phyloP scores from a whole-genome alignment of 2,888 invertebrate species.

The Eubasilissa splendida region DNA sequence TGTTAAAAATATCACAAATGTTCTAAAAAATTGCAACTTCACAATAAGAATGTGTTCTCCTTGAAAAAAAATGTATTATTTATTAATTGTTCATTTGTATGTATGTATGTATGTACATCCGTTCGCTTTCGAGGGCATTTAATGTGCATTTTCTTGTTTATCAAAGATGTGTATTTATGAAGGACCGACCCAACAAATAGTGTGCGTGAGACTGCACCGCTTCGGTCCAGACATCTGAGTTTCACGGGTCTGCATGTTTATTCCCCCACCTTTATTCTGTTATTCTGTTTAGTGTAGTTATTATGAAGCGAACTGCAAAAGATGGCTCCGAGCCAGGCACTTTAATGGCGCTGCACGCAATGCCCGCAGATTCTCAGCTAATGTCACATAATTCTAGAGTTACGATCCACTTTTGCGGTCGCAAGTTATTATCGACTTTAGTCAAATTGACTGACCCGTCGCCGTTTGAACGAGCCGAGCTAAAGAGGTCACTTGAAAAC shows the following conservation, averaged over 20 bases:
- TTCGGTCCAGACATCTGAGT: not conserved
- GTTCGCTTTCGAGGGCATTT: no score
- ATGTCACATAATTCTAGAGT: constrained; percentile 29
- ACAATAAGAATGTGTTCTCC: no score
- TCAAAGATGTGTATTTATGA: constrained; percentile 12
- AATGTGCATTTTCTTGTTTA: no score
- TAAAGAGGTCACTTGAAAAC: constrained; percentile 6
- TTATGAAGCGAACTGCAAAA: not conserved
- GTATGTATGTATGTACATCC: no score
- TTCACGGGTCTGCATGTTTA: constrained; percentile 3
- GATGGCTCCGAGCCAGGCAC: constrained; percentile 16
- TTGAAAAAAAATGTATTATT: no score
- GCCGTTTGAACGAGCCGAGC: constrained; percentile 18
- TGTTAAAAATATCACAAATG: no score
- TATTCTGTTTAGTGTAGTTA: not conserved
- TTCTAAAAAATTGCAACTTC: no score
- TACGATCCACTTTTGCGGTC: constrained; percentile 1
- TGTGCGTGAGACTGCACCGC: not conserved
- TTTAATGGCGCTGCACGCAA: constrained; percentile 24
- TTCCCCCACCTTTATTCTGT: constrained; percentile 7
- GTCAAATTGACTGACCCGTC: constrained; percentile 2
- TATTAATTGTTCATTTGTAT: no score
- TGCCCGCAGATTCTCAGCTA: constrained; percentile 1
- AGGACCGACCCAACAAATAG: not conserved
- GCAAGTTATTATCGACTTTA: constrained; percentile 26